These are phyloP conservation scores for Acanthiza pusilla DNA, from an alignment of 2,797 vertebrate genomes.

Conservation along the genomic window DNA sequence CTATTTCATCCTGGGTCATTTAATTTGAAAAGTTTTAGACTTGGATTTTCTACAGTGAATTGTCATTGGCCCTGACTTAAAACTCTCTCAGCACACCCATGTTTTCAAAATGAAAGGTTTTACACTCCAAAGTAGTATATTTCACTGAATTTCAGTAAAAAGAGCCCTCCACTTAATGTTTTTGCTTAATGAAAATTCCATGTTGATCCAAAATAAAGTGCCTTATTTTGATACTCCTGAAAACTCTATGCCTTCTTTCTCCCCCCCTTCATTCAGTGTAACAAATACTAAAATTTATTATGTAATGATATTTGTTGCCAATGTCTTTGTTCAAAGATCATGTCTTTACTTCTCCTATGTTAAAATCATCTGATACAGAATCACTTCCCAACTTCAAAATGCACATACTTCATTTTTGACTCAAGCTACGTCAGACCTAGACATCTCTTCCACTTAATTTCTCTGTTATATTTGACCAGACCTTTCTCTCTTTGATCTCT, in stretches of 20 bases:
- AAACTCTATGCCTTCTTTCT: background rate
- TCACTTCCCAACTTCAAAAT: background rate
- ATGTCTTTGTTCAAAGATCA: background rate
- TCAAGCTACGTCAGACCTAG: background rate
- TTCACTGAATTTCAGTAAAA: background rate
- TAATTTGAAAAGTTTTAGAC: background rate
- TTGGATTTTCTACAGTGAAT: background rate
- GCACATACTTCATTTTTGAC: background rate
- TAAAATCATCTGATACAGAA: background rate
- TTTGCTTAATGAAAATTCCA: background rate
- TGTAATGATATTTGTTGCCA: background rate
- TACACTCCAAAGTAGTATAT: background rate
- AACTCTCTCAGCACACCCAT: background rate
- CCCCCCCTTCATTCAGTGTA: background rate
- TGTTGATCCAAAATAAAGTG: background rate
- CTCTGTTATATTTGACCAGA: background rate
- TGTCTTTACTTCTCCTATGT: background rate
- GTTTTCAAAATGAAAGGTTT: background rate
- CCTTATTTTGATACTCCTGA: background rate
- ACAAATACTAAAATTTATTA: background rate
- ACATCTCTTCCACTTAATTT: background rate
- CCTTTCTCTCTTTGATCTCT: background rate
- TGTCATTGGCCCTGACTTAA: background rate
- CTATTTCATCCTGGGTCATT: background rate
- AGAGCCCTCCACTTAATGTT: background rate